Percentiles rank a stretch among this genome's conserved stretches.
Evolutionary conservation across 64 coral and sea anemone species (phyloP).

Genomic region (Montipora efflorescens): DNA sequence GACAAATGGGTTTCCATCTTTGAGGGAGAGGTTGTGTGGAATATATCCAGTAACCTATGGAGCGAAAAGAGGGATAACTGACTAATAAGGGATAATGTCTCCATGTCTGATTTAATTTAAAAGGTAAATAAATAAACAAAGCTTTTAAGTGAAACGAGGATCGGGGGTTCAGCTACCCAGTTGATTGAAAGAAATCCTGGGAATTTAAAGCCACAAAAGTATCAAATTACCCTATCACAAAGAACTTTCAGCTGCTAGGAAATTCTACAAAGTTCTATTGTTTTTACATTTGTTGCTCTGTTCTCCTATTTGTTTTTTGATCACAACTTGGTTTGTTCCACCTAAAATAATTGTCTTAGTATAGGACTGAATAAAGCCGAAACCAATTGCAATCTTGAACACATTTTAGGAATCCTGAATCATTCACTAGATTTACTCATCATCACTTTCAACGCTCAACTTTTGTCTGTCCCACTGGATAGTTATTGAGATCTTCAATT

Average conservation of each 20-base stretch:
- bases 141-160: background rate
- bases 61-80: background rate
- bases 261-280: background rate
- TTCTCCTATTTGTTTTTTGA: no score
- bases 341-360: no score
- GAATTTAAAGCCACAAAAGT: background rate
- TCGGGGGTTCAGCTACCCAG: background rate
- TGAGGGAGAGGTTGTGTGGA: slow-evolving; percentile 64
- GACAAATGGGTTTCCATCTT: slow-evolving; percentile 73
- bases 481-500: no score
- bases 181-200: background rate
- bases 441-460: no score
- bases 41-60: slow-evolving; percentile 80
- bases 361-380: no score
- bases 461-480: no score
- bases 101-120: background rate
- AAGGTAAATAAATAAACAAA: background rate
- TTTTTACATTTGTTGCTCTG: no score
- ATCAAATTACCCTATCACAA: background rate
- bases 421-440: no score
- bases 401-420: no score
- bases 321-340: no score
- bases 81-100: background rate
- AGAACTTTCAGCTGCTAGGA: background rate
- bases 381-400: no score